phyloP scores from a whole-genome alignment of 2,113 vertebrate genomes.

The Zosterops pallidus region DNA sequence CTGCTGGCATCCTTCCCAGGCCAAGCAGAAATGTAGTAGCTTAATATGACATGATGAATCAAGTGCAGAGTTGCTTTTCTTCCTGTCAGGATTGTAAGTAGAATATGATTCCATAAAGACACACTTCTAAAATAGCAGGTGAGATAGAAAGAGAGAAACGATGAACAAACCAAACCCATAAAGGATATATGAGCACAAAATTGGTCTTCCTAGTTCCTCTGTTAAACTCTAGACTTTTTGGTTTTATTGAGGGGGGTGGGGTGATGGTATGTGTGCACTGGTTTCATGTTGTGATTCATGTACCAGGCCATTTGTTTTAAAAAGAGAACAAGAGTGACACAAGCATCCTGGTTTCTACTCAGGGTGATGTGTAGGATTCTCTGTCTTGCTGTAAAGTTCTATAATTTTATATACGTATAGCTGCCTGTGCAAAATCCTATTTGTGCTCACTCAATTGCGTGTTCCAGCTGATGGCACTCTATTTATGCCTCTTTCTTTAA shows the following conservation, averaged over 20 bases:
- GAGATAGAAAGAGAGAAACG: not conserved
- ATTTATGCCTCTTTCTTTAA: not conserved
- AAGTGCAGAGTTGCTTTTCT: not conserved
- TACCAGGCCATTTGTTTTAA: not conserved
- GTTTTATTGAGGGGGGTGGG: not conserved
- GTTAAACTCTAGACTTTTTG: not conserved
- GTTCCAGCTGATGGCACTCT: not conserved
- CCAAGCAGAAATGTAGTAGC: not conserved
- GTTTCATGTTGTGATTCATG: not conserved
- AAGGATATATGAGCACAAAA: not conserved
- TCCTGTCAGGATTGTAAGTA: not conserved
- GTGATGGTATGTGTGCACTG: not conserved
- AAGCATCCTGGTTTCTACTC: not conserved
- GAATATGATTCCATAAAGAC: not conserved
- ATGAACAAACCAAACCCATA: not conserved
- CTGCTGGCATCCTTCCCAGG: constrained; percentile 2
- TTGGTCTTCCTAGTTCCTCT: not conserved
- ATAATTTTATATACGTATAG: not conserved
- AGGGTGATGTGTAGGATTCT: not conserved
- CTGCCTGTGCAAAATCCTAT: not conserved
- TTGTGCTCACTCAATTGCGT: not conserved
- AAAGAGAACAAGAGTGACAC: not conserved
- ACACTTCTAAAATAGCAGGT: not conserved
- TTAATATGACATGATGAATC: not conserved
- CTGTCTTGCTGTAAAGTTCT: not conserved